A percentile compares a stretch with the other conserved stretches of the same genome.
Evolutionary conservation across 30 jellyfish, hydroid and myxozoan genomes (phyloP).

Genomic region (Aurelia sp.): DNA sequence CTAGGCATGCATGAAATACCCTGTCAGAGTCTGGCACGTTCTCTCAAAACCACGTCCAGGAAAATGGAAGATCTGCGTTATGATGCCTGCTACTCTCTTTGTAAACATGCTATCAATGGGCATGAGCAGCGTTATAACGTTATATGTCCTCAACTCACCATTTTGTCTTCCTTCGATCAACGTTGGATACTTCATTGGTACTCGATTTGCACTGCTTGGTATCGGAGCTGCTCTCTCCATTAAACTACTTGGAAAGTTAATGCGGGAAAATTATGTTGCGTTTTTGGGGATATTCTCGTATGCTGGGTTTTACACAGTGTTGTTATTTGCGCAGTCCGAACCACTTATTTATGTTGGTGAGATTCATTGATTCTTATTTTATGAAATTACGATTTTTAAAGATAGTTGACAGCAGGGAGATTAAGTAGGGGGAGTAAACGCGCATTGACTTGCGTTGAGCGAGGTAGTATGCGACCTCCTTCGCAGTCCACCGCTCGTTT

Average conservation of each 20-base stretch:
- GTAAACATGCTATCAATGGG: slow-evolving; percentile 60
- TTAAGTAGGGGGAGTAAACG: too few relatives aligned
- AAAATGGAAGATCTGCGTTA: slow-evolving; percentile 59
- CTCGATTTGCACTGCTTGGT: slow-evolving; percentile 73
- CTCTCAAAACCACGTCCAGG: slow-evolving; percentile 71
- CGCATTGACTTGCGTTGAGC: too few relatives aligned
- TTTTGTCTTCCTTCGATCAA: slow-evolving; percentile 68
- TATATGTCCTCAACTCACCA: slow-evolving; percentile 77
- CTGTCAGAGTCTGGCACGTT: slow-evolving; percentile 51
- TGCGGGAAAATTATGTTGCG: slow-evolving; percentile 23
- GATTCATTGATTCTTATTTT: background rate
- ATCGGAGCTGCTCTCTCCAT: slow-evolving; percentile 78
- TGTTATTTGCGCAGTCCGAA: slow-evolving; percentile 31
- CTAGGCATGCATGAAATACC: slow-evolving; percentile 42
- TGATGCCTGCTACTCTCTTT: slow-evolving; percentile 60
- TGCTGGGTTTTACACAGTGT: slow-evolving; percentile 34
- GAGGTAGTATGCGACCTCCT: too few relatives aligned
- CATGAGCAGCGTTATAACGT: slow-evolving; percentile 19
- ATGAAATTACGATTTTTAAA: background rate
- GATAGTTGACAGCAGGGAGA: too few relatives aligned
- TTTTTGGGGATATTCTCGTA: slow-evolving; percentile 49
- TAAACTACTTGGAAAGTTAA: slow-evolving; percentile 34
- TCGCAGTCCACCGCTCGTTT: too few relatives aligned
- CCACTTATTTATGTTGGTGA: slow-evolving; percentile 41
- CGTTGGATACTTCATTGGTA: slow-evolving; percentile 80